phyloP scores from a whole-genome alignment of 2,113 vertebrate species.

The Sturnus vulgaris region DNA sequence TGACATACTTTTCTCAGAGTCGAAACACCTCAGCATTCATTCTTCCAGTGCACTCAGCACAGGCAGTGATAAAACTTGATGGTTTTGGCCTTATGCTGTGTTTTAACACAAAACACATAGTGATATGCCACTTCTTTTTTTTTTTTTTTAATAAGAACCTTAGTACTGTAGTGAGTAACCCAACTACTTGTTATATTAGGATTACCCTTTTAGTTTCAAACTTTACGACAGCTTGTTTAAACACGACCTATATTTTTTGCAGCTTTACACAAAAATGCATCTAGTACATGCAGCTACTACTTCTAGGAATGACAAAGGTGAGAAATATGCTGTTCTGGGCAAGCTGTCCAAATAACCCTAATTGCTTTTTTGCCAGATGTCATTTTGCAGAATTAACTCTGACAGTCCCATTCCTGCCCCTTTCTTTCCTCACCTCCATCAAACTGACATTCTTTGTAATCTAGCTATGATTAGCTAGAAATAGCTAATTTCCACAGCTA shows the following conservation, averaged over 20 bases:
- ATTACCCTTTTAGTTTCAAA: not conserved
- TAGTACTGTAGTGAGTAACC: not conserved
- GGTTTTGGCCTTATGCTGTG: not conserved
- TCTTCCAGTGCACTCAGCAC: too few species aligned
- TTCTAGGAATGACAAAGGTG: not conserved
- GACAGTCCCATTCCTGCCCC: not conserved
- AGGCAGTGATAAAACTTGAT: not conserved
- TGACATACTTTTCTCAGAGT: not conserved
- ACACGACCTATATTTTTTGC: not conserved
- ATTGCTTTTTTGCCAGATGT: not conserved
- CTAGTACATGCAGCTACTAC: not conserved
- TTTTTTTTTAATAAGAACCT: not conserved
- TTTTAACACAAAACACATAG: not conserved
- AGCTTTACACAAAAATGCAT: not conserved
- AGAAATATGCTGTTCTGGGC: not conserved
- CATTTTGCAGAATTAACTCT: not conserved
- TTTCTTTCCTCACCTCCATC: slow-evolving; percentile 1
- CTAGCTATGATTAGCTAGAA: slow-evolving; percentile 23
- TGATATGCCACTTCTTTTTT: not conserved
- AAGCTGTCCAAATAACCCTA: slow-evolving; percentile 8
- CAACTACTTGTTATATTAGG: not conserved
- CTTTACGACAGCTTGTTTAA: not conserved
- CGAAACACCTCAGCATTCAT: not conserved
- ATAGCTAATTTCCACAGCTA: not conserved
- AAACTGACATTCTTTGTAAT: not conserved